Percentiles rank a stretch among this genome's conserved stretches.
These are phyloP conservation scores for Dipodomys merriami DNA, from an alignment of 2,113 vertebrate species.

Conservation along the genomic window DNA sequence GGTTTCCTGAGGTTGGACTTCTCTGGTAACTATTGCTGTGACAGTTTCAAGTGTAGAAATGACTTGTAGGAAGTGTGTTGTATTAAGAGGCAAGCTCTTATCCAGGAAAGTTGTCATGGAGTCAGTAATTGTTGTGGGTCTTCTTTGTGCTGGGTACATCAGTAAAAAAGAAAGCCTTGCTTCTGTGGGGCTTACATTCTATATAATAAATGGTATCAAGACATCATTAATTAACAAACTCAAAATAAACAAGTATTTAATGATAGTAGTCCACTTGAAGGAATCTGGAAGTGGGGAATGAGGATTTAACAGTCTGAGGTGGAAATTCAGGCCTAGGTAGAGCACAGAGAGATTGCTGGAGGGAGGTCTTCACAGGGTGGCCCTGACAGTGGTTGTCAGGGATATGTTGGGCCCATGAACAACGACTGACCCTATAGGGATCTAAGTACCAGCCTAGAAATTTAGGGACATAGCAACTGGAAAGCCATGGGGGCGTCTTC, in stretches of 20 bases:
- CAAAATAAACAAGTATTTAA: not conserved
- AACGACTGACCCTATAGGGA: not conserved
- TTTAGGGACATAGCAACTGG: not conserved
- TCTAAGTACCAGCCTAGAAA: not conserved
- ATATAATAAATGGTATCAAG: not conserved
- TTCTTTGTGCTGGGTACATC: not conserved
- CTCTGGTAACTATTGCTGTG: not conserved
- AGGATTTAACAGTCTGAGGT: not conserved
- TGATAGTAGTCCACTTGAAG: not conserved
- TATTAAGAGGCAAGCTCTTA: not conserved
- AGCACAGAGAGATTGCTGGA: not conserved
- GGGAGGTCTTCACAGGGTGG: accelerated
- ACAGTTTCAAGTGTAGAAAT: not conserved
- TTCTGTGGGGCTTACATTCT: not conserved
- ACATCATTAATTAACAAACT: not conserved
- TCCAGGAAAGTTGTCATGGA: not conserved
- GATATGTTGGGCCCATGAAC: accelerated
- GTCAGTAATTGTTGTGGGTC: not conserved
- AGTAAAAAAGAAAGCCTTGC: not conserved
- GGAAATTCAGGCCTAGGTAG: not conserved
- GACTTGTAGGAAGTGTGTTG: not conserved
- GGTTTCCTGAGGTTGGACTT: not conserved
- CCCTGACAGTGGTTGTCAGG: accelerated
- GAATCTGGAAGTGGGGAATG: not conserved
- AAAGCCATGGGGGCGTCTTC: not conserved